phyloP scores from a whole-genome alignment of 2,797 vertebrate genomes.

The Dendrocincla tyrannina region DNA sequence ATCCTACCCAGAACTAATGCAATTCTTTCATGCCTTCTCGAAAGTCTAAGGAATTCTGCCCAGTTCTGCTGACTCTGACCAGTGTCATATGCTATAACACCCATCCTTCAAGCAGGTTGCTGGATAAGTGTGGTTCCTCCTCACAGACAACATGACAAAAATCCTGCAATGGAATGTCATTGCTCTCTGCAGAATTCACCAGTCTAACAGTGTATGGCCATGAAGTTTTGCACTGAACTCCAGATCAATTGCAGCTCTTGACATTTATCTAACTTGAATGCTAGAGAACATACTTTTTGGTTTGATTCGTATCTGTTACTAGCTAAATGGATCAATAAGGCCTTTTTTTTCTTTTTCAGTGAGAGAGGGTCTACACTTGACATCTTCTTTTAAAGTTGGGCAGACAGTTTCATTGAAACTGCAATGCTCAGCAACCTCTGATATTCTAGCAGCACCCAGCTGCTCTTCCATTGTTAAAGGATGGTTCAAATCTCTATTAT shows the following conservation, averaged over 20 bases:
- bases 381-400: slow-evolving; percentile 10
- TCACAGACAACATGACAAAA: neutral
- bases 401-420: slow-evolving; percentile 12
- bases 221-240: slow-evolving; percentile 1
- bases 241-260: slow-evolving; percentile 42
- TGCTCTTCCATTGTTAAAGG: slow-evolving; percentile 4
- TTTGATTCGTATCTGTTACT: slow-evolving; percentile 28
- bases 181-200: neutral
- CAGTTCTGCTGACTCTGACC: neutral
- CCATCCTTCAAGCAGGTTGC: neutral
- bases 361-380: neutral
- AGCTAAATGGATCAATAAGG: slow-evolving; percentile 39
- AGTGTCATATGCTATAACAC: neutral
- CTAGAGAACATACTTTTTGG: neutral
- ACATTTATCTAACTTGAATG: slow-evolving; percentile 32
- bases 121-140: neutral
- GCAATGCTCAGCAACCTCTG: neutral
- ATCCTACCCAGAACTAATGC: neutral
- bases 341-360: neutral
- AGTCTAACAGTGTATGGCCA: neutral
- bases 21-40: neutral
- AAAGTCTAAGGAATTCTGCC: neutral
- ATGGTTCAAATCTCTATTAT: neutral
- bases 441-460: neutral
- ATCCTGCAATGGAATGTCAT: neutral